Evolutionary conservation across 2,113 vertebrate genomes (phyloP).

Genomic region (Hippolais icterina): DNA sequence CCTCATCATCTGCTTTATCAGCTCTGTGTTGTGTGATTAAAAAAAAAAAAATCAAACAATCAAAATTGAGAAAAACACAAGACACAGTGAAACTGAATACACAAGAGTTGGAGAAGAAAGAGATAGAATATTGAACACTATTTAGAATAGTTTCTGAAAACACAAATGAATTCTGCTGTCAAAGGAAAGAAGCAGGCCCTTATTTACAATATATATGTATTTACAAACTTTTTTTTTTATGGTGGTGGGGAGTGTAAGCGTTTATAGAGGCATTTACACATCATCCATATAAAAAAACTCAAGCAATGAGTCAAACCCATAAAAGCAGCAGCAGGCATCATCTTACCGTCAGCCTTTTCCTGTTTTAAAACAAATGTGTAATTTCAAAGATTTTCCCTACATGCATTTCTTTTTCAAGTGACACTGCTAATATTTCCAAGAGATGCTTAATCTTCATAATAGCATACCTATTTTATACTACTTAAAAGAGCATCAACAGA

Average conservation of each 20-base stretch:
- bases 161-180: not conserved
- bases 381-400: not conserved
- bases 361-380: not conserved
- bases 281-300: not conserved
- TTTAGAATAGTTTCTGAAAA: not conserved
- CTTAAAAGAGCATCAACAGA: not conserved
- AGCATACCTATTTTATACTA: not conserved
- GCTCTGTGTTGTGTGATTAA: constrained; percentile 57
- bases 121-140: not conserved
- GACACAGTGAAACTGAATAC: not conserved
- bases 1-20: constrained; percentile 91
- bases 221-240: not conserved
- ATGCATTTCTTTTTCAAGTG: not conserved
- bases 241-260: not conserved
- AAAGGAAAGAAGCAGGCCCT: not conserved
- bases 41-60: not conserved
- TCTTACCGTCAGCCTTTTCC: not conserved
- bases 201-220: not conserved
- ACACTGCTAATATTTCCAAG: not conserved
- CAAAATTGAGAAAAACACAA: not conserved
- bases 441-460: not conserved
- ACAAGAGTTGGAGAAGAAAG: not conserved
- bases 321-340: not conserved
- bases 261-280: not conserved
- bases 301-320: not conserved